Conservation (phyloP, 2,113 vertebrate species). For the Smithornis capensis region DNA sequence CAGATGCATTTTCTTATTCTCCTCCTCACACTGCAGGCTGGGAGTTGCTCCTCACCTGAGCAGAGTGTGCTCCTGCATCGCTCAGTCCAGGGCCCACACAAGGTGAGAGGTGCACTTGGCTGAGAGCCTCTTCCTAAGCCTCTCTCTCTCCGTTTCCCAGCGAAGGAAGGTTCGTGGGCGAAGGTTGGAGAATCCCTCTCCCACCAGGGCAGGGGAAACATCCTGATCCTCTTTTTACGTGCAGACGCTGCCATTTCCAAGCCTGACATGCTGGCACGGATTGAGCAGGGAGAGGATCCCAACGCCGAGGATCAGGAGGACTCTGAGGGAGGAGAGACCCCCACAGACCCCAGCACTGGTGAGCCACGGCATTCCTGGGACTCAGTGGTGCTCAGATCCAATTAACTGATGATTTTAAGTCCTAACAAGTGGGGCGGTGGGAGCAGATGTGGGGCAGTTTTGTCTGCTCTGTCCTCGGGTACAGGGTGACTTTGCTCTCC, state of each 20-base stretch:
- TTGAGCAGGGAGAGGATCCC: slow-evolving; percentile 56
- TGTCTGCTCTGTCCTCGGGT: neutral
- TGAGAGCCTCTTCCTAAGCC: neutral
- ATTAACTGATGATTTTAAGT: neutral
- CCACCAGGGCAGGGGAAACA: fast-evolving
- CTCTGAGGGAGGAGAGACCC: neutral
- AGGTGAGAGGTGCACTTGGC: slow-evolving; percentile 9
- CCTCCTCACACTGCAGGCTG: slow-evolving; percentile 52
- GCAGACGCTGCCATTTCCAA: slow-evolving; percentile 57
- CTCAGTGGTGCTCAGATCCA: fast-evolving
- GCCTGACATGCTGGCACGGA: slow-evolving; percentile 42
- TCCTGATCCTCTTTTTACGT: neutral
- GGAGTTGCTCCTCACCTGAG: slow-evolving; percentile 39
- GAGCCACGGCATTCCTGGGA: neutral
- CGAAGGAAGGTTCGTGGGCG: slow-evolving; percentile 19
- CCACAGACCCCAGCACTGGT: slow-evolving; percentile 30
- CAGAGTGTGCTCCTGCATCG: slow-evolving; percentile 27
- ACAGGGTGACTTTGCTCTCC: neutral
- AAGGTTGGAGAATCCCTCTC: neutral
- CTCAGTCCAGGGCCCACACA: slow-evolving; percentile 5
- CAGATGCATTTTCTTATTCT: slow-evolving; percentile 12
- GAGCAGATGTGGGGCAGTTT: neutral
- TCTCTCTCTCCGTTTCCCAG: neutral
- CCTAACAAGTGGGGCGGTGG: neutral
- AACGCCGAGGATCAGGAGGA: neutral